Conservation (phyloP, 2,888 invertebrate genomes). For the Nomada hirtipes region DNA sequence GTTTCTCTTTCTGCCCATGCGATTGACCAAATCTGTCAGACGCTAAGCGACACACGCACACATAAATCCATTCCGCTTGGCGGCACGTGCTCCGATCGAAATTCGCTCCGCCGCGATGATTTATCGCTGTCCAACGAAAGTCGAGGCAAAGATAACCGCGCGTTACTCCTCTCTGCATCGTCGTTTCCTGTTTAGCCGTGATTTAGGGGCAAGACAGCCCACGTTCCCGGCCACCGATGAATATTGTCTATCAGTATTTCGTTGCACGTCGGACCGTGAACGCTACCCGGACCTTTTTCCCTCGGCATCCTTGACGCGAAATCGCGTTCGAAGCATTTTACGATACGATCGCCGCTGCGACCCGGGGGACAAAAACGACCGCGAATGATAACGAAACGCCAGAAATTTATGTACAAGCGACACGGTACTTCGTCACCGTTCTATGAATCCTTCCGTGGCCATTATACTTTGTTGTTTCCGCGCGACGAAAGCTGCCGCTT, state of each 20-base stretch:
- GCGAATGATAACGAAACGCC: constrained; percentile 32
- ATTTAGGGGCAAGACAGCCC: constrained; percentile 24
- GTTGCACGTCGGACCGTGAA: neutral
- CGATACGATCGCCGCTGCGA: neutral
- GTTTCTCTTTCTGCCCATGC: constrained; percentile 33
- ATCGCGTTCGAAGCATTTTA: neutral
- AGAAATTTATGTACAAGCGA: constrained; percentile 44
- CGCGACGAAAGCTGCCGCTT: constrained; percentile 48
- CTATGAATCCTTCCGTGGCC: constrained; percentile 45
- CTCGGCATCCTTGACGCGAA: neutral
- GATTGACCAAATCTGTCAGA: constrained; percentile 63
- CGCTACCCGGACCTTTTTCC: neutral
- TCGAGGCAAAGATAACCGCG: constrained; percentile 30
- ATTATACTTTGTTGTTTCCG: constrained; percentile 42
- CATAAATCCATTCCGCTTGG: constrained; percentile 63
- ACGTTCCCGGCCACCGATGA: neutral
- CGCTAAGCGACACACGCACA: constrained; percentile 56
- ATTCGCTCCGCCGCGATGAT: constrained; percentile 59
- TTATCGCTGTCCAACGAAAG: constrained; percentile 28
- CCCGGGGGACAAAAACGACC: neutral
- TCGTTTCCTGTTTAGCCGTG: constrained; percentile 18
- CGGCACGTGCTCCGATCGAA: constrained; percentile 68
- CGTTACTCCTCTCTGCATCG: constrained; percentile 8
- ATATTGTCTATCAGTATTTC: neutral
- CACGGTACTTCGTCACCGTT: constrained; percentile 41